These are phyloP conservation scores for Drosophila suboccidentalis DNA, from an alignment of 2,888 invertebrate genomes.

Conservation along the genomic window DNA sequence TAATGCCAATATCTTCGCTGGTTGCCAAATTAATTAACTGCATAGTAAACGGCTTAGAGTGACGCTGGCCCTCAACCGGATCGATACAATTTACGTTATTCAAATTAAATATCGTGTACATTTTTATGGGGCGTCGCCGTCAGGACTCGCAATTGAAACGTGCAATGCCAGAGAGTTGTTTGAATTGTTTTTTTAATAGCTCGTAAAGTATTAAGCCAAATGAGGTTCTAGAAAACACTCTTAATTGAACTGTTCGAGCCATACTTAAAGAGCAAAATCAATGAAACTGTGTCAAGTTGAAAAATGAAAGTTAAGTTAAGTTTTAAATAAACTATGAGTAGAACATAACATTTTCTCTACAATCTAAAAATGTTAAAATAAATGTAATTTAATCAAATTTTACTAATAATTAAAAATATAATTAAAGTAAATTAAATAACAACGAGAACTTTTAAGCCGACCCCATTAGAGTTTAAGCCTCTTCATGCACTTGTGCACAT, in stretches of 20 bases:
- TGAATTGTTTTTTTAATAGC: conserved; percentile 4
- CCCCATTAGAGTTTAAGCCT: background rate
- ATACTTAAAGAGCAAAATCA: background rate
- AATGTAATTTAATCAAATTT: background rate
- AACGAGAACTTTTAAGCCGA: conserved; percentile 5
- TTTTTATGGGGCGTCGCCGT: conserved; percentile 17
- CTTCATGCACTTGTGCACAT: conserved; percentile 13
- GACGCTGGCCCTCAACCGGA: conserved; percentile 3
- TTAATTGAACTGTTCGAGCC: background rate
- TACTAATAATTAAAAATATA: conserved; percentile 6
- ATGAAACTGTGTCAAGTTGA: background rate
- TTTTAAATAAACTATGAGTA: background rate
- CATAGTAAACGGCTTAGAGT: background rate
- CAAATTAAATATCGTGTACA: conserved; percentile 30
- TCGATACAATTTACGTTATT: conserved; percentile 53
- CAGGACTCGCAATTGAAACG: conserved; percentile 5
- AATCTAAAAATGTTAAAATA: background rate
- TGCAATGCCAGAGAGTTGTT: background rate
- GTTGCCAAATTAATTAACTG: conserved; percentile 20
- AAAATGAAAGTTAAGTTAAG: background rate
- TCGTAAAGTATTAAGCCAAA: conserved; percentile 22
- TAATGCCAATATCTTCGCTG: conserved; percentile 42
- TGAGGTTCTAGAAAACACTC: background rate
- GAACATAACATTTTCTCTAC: background rate
- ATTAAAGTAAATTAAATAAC: conserved; percentile 1